Conservation (phyloP, 1,140 invertebrate genomes). For the Armadillidium nasatum region DNA sequence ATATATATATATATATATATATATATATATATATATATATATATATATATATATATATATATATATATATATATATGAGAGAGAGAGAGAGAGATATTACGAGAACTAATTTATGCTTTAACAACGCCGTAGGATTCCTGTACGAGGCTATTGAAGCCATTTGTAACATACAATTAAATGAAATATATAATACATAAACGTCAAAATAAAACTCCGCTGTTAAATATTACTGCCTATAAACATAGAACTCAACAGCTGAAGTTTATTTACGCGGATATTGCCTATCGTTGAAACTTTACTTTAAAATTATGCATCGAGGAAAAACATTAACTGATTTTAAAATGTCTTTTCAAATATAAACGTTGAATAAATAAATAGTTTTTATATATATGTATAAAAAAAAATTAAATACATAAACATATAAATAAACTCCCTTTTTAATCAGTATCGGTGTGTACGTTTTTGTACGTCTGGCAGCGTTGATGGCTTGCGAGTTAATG, state of each 20-base stretch:
- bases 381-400: too few relatives aligned
- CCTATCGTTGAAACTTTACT: neutral
- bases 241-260: neutral
- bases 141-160: neutral
- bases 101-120: neutral
- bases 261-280: neutral
- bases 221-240: neutral
- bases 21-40: neutral
- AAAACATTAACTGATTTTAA: too few relatives aligned
- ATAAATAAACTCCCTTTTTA: conserved; percentile 5
- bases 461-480: conserved; percentile 26
- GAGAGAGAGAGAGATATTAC: neutral
- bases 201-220: neutral
- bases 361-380: too few relatives aligned
- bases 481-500: conserved; percentile 32
- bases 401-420: neutral
- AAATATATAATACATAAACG: neutral
- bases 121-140: neutral
- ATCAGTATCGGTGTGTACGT: conserved; percentile 18
- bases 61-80: too few relatives aligned
- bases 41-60: neutral
- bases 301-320: conserved; percentile 8
- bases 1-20: too few relatives aligned
- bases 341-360: too few relatives aligned
- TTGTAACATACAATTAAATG: neutral